A percentile compares a stretch with the other conserved stretches of the same genome.
Conservation (phyloP, 2,113 vertebrate species). For the Genyomyrus donnyi region DNA sequence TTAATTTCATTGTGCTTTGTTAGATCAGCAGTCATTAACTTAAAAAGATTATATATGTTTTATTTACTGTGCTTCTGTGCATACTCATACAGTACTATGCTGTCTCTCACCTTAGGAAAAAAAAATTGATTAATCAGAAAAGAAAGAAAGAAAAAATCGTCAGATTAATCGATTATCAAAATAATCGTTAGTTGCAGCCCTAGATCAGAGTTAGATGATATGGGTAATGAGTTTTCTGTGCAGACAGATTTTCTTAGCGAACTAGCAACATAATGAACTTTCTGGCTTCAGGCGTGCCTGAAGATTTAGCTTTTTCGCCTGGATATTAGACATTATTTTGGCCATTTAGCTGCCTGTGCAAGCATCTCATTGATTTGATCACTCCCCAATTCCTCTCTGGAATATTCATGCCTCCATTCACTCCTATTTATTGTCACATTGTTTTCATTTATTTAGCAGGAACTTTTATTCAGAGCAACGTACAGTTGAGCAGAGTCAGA, state of each 20-base stretch:
- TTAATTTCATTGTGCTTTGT: too few relatives aligned
- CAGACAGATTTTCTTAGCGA: background rate
- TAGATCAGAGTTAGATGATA: background rate
- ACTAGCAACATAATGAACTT: background rate
- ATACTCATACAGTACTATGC: too few relatives aligned
- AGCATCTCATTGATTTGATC: background rate
- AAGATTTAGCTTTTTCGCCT: background rate
- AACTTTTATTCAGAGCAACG: background rate
- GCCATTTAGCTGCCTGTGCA: background rate
- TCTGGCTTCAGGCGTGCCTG: background rate
- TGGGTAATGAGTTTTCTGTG: background rate
- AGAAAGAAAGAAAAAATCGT: too few relatives aligned
- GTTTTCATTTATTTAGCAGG: background rate
- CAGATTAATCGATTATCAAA: too few relatives aligned
- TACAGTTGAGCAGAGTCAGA: background rate
- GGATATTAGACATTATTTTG: background rate
- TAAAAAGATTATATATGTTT: too few relatives aligned
- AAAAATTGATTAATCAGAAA: too few relatives aligned
- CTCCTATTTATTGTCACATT: background rate
- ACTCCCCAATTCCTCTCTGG: background rate
- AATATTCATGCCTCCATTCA: background rate
- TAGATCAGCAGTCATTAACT: too few relatives aligned
- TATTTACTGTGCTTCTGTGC: too few relatives aligned
- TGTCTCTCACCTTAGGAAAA: too few relatives aligned
- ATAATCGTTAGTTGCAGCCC: too few relatives aligned